These are phyloP conservation scores for Radopholus similis DNA, from an alignment of 1,140 invertebrate genomes.

Conservation along the genomic window DNA sequence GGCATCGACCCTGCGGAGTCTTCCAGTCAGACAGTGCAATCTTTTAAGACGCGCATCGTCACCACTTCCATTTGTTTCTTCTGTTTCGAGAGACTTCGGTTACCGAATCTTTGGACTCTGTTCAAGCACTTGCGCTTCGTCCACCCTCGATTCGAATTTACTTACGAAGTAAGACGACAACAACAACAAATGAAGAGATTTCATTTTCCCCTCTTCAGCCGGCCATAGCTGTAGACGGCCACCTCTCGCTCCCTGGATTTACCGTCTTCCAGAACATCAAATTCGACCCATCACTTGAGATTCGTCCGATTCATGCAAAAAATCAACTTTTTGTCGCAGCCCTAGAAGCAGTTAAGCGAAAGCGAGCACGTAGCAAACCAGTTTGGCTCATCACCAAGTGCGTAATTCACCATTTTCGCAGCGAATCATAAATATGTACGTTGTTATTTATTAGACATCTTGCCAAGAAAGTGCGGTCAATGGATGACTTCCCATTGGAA, in stretches of 20 bases:
- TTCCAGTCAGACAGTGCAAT: no score
- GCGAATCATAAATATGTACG: background rate
- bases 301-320: background rate
- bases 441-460: background rate
- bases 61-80: constrained; percentile 19
- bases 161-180: constrained; percentile 11
- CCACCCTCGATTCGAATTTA: constrained; percentile 24
- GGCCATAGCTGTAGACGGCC: background rate
- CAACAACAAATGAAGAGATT: background rate
- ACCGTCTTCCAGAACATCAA: constrained; percentile 11
- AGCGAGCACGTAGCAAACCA: background rate
- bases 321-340: background rate
- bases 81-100: constrained; percentile 16
- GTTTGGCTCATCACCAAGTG: constrained; percentile 15
- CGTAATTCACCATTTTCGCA: background rate
- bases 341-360: background rate
- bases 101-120: constrained; percentile 11
- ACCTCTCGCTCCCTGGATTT: constrained; percentile 19
- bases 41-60: no score
- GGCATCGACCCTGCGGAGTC: no score
- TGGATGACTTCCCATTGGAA: constrained; percentile 10
- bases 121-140: constrained; percentile 15
- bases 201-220: background rate
- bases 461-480: background rate
- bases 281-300: constrained; percentile 16